Evolutionary conservation across 2,113 vertebrate species (phyloP), one percentile per base, ranked within the genome.

Genomic region (Pica pica): DNA sequence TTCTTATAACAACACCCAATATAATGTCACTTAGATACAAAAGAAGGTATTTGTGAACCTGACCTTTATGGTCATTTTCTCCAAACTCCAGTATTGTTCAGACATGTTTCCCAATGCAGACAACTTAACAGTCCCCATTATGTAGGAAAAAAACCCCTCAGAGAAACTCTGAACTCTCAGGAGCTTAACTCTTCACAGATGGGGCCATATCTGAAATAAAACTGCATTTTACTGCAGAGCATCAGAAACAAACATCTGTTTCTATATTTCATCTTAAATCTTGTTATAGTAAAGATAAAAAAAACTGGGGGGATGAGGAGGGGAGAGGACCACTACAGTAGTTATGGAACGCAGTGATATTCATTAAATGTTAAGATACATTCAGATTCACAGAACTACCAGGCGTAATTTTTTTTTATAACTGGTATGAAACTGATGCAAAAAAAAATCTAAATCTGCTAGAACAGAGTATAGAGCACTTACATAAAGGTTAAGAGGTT

Each of bases 291-390:
- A 50, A 75, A 65, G 16, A 3, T 31, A 41, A 26, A n/a, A 30
- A 50, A 30, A 50, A 42, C 14, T 7, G 5, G 12, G 39, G 39
- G 39, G 39, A 41, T 41, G 5, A 1, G 1, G 2, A 3, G 4
- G 3, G 14, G 23, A 5, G 3, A 47, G 56, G 42, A 50, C 42
- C 49, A 70, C 35, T 55, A 11, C 10, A 41, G 64, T 49, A 56
- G 27, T 63, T 83, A 42, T 5, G 31, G 47, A 90, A 68, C 16
- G 65, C 79, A 49, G 10, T 37, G 15, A 77, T 28, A 44, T 4
- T 37, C 71, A 63, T 70, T 63, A 77, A 90, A 56, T 35, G 26
- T 35, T 61, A 59, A 60, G 26, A 41, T 53, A 24, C 71, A 20
- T 56, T 61, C 11, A 46, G 39, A 47, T 55, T 56, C 42, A 70